phyloP scores from a whole-genome alignment of 2,797 vertebrate genomes.

The Pristis pectinata region DNA sequence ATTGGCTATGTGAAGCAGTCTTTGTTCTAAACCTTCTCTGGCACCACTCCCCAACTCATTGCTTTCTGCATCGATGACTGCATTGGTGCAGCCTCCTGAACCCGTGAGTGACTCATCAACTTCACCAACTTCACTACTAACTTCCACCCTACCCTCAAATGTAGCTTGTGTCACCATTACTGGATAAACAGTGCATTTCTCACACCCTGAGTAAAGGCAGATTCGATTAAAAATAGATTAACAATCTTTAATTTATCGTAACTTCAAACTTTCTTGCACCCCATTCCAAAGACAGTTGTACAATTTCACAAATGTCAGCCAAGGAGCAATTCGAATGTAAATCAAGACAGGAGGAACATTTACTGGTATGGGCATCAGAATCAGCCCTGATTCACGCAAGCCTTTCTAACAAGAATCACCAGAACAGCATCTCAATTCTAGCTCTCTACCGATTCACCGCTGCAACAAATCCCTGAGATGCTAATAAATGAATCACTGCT shows the following conservation, averaged over 20 bases:
- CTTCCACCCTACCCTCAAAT: too few relatives aligned
- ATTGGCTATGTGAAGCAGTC: too few relatives aligned
- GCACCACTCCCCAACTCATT: too few relatives aligned
- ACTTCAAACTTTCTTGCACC: neutral
- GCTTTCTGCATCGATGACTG: too few relatives aligned
- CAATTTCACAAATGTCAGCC: neutral
- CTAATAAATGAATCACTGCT: neutral
- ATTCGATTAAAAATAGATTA: neutral
- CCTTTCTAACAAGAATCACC: neutral
- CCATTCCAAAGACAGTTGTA: neutral
- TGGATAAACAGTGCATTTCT: neutral
- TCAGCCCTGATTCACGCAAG: neutral
- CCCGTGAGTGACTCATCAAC: too few relatives aligned
- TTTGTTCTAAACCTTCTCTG: too few relatives aligned
- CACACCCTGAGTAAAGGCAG: neutral
- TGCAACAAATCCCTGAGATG: neutral
- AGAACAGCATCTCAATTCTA: neutral
- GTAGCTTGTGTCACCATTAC: neutral
- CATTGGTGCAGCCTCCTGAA: too few relatives aligned
- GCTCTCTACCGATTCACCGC: neutral
- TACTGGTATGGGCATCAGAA: too few relatives aligned
- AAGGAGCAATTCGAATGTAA: neutral
- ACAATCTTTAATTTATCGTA: neutral
- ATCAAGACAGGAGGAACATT: neutral
- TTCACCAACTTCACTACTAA: too few relatives aligned